These are phyloP conservation scores for Anguilla japonica DNA, from an alignment of 2,113 vertebrate species.

Conservation along the genomic window DNA sequence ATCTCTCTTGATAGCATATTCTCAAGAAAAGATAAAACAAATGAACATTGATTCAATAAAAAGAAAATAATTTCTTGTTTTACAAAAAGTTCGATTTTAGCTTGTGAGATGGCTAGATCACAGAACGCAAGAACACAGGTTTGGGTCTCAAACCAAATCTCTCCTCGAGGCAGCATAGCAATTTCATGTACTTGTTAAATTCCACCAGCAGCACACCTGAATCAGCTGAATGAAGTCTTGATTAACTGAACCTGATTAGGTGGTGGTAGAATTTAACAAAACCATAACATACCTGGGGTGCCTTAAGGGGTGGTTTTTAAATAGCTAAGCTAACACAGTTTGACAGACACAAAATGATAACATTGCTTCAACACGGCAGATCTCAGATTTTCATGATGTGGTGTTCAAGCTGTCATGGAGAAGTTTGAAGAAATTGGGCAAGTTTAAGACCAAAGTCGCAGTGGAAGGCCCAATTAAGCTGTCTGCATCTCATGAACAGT, in stretches of 20 bases:
- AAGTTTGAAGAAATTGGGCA: not conserved
- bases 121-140: too few species aligned
- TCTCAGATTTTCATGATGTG: not conserved
- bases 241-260: not conserved
- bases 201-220: not conserved
- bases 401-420: constrained; percentile 4
- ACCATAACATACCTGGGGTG: not conserved
- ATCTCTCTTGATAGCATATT: too few species aligned
- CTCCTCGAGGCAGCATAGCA: not conserved
- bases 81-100: too few species aligned
- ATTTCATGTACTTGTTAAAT: not conserved
- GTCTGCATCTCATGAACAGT: not conserved
- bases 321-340: constrained; percentile 12
- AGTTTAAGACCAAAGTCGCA: too few species aligned
- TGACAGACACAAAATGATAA: not conserved
- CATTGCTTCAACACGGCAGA: not conserved
- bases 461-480: not conserved
- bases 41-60: too few species aligned
- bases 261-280: not conserved
- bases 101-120: too few species aligned
- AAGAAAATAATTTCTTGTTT: too few species aligned
- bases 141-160: too few species aligned
- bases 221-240: not conserved
- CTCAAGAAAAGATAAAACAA: too few species aligned
- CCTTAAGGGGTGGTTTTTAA: not conserved